Conservation (phyloP, 2,113 vertebrate species). For the chimpanzee (Pan troglodytes) region DNA sequence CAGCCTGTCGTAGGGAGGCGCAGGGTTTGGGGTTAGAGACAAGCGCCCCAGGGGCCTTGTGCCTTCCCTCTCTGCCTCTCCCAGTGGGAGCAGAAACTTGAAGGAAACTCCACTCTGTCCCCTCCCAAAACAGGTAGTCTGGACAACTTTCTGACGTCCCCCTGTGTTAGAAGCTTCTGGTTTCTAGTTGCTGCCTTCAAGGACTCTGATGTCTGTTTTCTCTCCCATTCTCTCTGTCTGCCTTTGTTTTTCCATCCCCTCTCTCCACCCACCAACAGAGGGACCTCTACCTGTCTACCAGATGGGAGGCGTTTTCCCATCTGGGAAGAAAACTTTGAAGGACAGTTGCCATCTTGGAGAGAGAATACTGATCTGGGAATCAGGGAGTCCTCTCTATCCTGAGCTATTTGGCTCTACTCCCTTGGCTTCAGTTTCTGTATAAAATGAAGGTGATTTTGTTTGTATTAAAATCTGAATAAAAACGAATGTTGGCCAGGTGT, state of each 20-base stretch:
- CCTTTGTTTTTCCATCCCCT: background rate
- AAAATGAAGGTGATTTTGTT: background rate
- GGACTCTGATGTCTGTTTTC: background rate
- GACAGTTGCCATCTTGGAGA: background rate
- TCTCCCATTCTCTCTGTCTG: background rate
- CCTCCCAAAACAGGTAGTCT: background rate
- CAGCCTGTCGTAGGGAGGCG: background rate
- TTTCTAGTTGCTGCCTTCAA: background rate
- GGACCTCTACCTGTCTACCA: background rate
- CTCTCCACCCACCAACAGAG: background rate
- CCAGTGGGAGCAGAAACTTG: background rate
- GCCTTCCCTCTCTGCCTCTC: background rate
- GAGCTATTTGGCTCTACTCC: background rate
- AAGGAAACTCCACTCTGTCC: background rate
- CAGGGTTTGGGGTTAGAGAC: background rate
- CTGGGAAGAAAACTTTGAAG: background rate
- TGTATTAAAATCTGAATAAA: conserved; percentile 9
- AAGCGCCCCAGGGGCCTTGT: background rate
- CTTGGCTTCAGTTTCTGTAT: conserved; percentile 18
- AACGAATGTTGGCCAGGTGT: background rate
- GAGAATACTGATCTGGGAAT: background rate
- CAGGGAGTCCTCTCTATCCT: background rate
- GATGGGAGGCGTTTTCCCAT: background rate
- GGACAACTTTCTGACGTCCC: background rate
- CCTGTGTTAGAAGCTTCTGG: background rate